Conservation (phyloP, 2,888 invertebrate species). For the Microplitis deprimator region DNA sequence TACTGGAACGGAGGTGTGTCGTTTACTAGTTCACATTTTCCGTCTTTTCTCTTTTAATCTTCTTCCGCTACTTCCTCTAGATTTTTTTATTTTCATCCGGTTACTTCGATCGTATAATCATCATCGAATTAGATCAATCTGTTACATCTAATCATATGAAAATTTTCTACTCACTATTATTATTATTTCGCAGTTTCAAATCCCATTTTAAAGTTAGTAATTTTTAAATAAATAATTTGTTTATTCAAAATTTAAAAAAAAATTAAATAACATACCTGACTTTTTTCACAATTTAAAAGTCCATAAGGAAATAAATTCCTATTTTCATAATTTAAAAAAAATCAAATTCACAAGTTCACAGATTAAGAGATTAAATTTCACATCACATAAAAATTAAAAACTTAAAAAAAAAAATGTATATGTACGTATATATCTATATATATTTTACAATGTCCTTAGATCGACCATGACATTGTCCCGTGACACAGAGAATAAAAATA, state of each 20-base stretch:
- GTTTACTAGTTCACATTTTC: conserved; percentile 33
- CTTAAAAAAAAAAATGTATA: background rate
- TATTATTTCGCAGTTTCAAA: too few species aligned
- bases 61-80: conserved; percentile 2
- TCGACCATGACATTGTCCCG: conserved; percentile 24
- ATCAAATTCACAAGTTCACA: background rate
- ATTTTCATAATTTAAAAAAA: conserved; percentile 17
- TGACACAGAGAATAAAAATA: conserved; percentile 36
- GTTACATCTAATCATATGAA: conserved; percentile 24
- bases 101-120: background rate
- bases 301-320: conserved; percentile 9
- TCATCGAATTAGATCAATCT: conserved; percentile 39
- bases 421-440: too few species aligned
- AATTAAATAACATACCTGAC: conserved; percentile 27
- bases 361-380: background rate
- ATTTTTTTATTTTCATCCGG: conserved; percentile 21
- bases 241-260: conserved; percentile 45
- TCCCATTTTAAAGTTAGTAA: background rate
- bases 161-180: background rate
- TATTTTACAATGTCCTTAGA: background rate
- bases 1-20: conserved; percentile 58
- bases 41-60: conserved; percentile 17
- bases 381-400: background rate
- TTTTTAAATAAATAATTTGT: conserved; percentile 32
- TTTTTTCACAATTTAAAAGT: background rate